Percentiles rank a stretch among this genome's conserved stretches.
Conservation (phyloP, 2,113 vertebrate genomes). For the Plecotus auritus region DNA sequence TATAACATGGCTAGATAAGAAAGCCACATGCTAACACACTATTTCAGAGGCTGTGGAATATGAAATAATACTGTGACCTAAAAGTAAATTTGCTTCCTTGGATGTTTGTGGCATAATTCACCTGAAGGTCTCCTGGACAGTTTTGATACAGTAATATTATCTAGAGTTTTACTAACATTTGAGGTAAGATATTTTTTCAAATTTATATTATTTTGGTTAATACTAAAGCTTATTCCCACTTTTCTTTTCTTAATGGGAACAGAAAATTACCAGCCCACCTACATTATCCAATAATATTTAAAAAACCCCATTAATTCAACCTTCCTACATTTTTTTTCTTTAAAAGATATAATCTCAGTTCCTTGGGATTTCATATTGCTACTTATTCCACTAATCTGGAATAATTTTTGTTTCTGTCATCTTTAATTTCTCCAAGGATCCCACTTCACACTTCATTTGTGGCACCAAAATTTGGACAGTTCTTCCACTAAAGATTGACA, state of each 20-base stretch:
- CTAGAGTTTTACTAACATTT: neutral
- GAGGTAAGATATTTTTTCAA: neutral
- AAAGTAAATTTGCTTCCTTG: slow-evolving; percentile 3
- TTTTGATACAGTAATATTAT: neutral
- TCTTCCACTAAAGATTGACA: neutral
- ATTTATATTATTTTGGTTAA: neutral
- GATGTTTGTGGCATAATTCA: neutral
- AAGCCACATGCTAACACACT: neutral
- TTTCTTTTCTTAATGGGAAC: neutral
- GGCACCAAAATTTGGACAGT: neutral
- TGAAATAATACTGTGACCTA: neutral
- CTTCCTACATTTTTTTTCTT: neutral
- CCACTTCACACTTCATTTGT: neutral
- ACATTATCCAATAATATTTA: neutral
- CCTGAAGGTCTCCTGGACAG: neutral
- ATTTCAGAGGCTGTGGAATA: neutral
- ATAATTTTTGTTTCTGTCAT: neutral
- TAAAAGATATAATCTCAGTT: neutral
- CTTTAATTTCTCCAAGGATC: neutral
- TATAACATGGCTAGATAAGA: neutral
- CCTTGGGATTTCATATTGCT: neutral
- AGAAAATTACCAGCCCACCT: neutral
- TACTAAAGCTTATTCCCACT: neutral
- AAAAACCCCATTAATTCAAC: neutral
- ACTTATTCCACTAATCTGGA: neutral